Evolutionary conservation across 2,888 invertebrate species (phyloP).

Genomic region (Lochmaea crataegi): DNA sequence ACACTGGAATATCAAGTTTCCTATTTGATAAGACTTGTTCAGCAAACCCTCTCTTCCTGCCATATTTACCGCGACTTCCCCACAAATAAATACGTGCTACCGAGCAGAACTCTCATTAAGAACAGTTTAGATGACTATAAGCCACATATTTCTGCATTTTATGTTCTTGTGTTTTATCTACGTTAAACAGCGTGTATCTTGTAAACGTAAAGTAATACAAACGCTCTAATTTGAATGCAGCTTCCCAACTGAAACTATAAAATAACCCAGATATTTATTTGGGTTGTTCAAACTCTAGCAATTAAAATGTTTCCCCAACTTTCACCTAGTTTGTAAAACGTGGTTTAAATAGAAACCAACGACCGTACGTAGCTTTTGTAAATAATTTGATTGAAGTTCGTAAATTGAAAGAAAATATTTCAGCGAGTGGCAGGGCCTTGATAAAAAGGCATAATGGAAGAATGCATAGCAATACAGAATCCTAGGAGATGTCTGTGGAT

Average conservation of each 20-base stretch:
- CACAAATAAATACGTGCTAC: neutral
- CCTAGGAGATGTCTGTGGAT: too few species aligned
- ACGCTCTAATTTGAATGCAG: neutral
- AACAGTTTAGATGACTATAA: conserved; percentile 1
- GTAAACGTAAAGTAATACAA: neutral
- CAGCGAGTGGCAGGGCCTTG: too few species aligned
- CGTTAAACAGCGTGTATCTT: neutral
- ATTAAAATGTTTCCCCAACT: neutral
- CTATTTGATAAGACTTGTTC: conserved; percentile 2
- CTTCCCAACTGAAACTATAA: neutral
- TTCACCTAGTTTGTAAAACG: neutral
- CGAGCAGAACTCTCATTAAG: neutral
- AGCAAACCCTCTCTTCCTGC: neutral
- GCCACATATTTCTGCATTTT: conserved; percentile 1
- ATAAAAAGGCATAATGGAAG: too few species aligned
- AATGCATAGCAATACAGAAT: too few species aligned
- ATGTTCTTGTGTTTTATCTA: neutral
- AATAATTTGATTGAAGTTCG: neutral
- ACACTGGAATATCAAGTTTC: neutral
- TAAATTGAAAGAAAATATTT: too few species aligned
- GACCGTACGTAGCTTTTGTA: neutral
- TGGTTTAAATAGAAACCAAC: neutral
- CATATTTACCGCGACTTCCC: neutral
- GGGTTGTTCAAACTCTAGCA: neutral
- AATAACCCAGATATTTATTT: neutral